Percentiles rank a stretch among this genome's conserved stretches.
Evolutionary conservation across 2,888 invertebrate genomes (phyloP).

Genomic region (Schizotus pectinicornis): DNA sequence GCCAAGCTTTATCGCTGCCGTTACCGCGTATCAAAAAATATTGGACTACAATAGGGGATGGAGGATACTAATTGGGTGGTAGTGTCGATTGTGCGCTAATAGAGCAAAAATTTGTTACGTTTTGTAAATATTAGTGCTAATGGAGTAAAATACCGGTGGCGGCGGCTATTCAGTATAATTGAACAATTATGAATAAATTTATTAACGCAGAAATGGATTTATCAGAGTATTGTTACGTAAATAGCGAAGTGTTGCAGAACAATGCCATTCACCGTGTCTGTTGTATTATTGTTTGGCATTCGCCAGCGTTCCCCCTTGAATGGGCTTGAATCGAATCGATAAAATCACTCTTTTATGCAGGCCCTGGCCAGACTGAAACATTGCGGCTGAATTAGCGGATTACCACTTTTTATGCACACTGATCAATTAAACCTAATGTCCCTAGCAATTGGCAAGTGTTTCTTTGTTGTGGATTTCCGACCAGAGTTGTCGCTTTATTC

Average conservation of each 20-base stretch:
- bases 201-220: conserved; percentile 22
- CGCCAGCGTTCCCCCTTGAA: conserved; percentile 36
- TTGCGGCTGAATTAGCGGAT: conserved; percentile 32
- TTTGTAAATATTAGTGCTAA: conserved; percentile 12
- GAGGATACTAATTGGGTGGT: too few relatives aligned
- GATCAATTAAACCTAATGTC: neutral
- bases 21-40: too few relatives aligned
- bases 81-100: too few relatives aligned
- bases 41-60: too few relatives aligned
- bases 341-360: conserved; percentile 34
- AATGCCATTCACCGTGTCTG: conserved; percentile 36
- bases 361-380: conserved; percentile 26
- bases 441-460: neutral
- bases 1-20: too few relatives aligned
- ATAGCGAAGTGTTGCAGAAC: conserved; percentile 38
- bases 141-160: conserved; percentile 1
- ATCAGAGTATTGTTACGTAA: conserved; percentile 34
- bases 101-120: too few relatives aligned
- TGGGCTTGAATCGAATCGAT: conserved; percentile 40
- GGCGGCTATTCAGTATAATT: conserved; percentile 10
- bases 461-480: neutral
- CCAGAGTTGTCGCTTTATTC: conserved; percentile 2
- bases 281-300: conserved; percentile 39
- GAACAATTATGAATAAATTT: conserved; percentile 27
- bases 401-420: neutral